phyloP scores from a whole-genome alignment of 1,140 invertebrate genomes.

The Brachionus paranguensis region DNA sequence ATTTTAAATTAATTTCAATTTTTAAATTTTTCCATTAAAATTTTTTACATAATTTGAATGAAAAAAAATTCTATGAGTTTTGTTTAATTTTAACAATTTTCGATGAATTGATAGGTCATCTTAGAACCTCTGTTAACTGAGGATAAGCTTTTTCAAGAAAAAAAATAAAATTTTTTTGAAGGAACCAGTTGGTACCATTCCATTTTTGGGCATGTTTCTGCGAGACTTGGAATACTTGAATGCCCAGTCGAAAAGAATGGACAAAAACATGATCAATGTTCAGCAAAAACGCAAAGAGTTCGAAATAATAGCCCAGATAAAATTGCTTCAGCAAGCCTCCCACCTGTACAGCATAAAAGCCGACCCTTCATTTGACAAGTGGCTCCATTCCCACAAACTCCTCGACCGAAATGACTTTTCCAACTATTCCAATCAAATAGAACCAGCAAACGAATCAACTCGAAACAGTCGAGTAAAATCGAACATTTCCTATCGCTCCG shows the following conservation, averaged over 20 bases:
- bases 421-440: not conserved
- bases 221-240: constrained; percentile 99
- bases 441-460: not conserved
- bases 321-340: constrained; percentile 82
- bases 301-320: constrained; percentile 91
- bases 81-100: too few relatives aligned
- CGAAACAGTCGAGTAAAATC: not conserved
- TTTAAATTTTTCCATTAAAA: too few relatives aligned
- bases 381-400: constrained; percentile 82
- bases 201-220: constrained; percentile 93
- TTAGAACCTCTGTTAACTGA: too few relatives aligned
- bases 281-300: constrained; percentile 97
- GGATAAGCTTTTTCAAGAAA: not conserved
- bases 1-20: too few relatives aligned
- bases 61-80: too few relatives aligned
- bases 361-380: constrained; percentile 76
- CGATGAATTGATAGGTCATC: too few relatives aligned
- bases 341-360: constrained; percentile 83
- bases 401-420: constrained; percentile 78
- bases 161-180: not conserved
- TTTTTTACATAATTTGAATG: too few relatives aligned
- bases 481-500: not conserved
- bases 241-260: constrained; percentile 73
- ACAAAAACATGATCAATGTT: constrained; percentile 83
- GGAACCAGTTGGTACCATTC: constrained; percentile 75